Evolutionary conservation across 1,140 invertebrate species (phyloP), one percentile per base, ranked within the genome.

Genomic region (Leptonema lineaticorne): DNA sequence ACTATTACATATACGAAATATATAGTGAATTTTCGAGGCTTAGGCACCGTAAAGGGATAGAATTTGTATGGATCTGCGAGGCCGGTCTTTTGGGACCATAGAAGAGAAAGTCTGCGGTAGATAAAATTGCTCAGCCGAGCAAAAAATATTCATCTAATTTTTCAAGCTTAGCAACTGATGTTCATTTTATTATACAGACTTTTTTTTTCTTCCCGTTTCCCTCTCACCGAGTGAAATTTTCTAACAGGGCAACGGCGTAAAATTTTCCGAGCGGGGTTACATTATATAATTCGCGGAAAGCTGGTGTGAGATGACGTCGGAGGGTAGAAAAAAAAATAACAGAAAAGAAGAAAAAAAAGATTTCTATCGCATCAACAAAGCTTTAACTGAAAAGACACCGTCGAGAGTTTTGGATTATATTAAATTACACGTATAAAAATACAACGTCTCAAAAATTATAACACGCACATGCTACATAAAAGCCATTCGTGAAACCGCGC

Each of bases 91-190:
- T 59, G 57, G 57, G 57, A 59, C 57, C 30, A 37, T 22, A 53
- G 50, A 53, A 24, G 22, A 24, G 30, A 37, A 37, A 59, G 57
- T 59, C 57, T 37, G 57, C 30, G 57, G 57, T 59, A 33, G 57
- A 59, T 59, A 59, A 59, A 59, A 59, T 59, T 59, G 57, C 30
- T 59, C 57, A 59, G 57, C 57, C 57, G 57, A 59, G 57, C 30
- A 59, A 59, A 59, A 59, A 59, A 59, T 59, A 59, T 37, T 59
- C 57, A 59, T 59, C 57, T 59, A 59, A 59, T 59, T 59, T 59
- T 59, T 59, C 57, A 59, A 59, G 57, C 57, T 59, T 59, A 59
- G 57, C 30, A 59, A 37, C 57, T 59, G 57, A 59, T 59, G 57
- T 59, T 59, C 57, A 59, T 59, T 59, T 59, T 37, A 33, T 59